These are phyloP conservation scores for Andricus grossulariae DNA, from an alignment of 1,140 invertebrate genomes.

Conservation along the genomic window DNA sequence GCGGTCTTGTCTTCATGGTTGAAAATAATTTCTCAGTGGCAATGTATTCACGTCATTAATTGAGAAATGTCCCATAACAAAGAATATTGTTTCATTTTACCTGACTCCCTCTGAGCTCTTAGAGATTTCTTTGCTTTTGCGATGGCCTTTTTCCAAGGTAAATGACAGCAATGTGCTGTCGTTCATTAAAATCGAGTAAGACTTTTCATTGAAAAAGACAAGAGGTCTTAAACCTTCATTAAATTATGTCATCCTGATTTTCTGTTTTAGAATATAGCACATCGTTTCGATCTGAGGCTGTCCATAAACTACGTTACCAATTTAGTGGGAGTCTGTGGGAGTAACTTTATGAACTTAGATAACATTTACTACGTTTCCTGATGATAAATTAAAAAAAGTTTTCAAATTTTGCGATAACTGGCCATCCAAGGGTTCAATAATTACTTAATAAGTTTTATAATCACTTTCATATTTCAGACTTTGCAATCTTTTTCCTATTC, in stretches of 20 bases:
- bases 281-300: constrained; percentile 23
- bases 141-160: constrained; percentile 15
- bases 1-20: constrained; percentile 8
- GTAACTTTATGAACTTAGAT: too few species aligned
- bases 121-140: constrained; percentile 10
- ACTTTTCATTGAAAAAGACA: not conserved
- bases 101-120: constrained; percentile 30
- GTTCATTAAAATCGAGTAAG: constrained; percentile 21
- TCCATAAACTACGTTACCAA: too few species aligned
- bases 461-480: too few species aligned
- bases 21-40: constrained; percentile 32
- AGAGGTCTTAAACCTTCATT: not conserved
- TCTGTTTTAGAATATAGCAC: constrained; percentile 40
- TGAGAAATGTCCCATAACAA: constrained; percentile 22
- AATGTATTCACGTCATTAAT: constrained; percentile 29
- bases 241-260: constrained; percentile 9
- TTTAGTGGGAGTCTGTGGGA: too few species aligned
- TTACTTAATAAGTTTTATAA: too few species aligned
- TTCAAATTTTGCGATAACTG: too few species aligned
- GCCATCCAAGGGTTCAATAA: too few species aligned
- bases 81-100: constrained; percentile 19
- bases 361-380: too few species aligned
- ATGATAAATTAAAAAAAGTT: too few species aligned
- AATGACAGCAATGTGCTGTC: constrained; percentile 2
- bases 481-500: too few species aligned